Base-by-base conservation (phyloP, 2,113 vertebrate genomes). In the Clarias gariepinus region DNA sequence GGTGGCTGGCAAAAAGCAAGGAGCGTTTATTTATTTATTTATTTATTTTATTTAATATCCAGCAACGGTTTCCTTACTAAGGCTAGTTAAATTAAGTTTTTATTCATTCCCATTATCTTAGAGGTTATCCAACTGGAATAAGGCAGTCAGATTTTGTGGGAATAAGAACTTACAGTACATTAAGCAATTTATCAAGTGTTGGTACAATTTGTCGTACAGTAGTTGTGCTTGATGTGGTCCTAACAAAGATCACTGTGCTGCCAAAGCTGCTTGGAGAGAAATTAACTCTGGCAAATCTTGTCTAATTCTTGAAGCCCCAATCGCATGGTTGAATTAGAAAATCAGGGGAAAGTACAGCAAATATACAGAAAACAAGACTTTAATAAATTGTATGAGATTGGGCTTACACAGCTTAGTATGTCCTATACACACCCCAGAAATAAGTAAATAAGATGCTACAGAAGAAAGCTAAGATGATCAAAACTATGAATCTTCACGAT, bases 1-100 rank as follows among this genome's bases (percentile, higher is more conserved):
- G 77, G 28, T 60, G 77, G 55, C 77, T 79, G 77, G 53, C 71
- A 52, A 79, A 79, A 79, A 33, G 18, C 55, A 58, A 57, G n/a
- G 8, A 78, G 52, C 52, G 16, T 28, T 78, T 19, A 47, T 47
- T 47, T 47, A 47, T 47, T 36, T 12, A n/a, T 64, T 74, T 74
- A 23, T 76, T 41, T 76, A 18, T 77, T 77, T 16, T 53, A 8
- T 28, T 28, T 1, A 55, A 33, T 15, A 60, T 30, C 77, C 28
- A 33, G 28, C 55, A 60, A 80, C 60, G 13, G 21, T 33, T 80
- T 58, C 33, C 55, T 80, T 47, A 28, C 55, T 60, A 80, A 80
- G 8, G 9, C 55, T 28, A 21, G 28, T 80, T 58, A 23, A 80
- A 80, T 80, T 9, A 33, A 60, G 55, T 60, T 58, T 58, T 58